A percentile compares a stretch with the other conserved stretches of the same genome.
phyloP scores from a whole-genome alignment of 2,888 invertebrate species.

The Acleris holmiana region DNA sequence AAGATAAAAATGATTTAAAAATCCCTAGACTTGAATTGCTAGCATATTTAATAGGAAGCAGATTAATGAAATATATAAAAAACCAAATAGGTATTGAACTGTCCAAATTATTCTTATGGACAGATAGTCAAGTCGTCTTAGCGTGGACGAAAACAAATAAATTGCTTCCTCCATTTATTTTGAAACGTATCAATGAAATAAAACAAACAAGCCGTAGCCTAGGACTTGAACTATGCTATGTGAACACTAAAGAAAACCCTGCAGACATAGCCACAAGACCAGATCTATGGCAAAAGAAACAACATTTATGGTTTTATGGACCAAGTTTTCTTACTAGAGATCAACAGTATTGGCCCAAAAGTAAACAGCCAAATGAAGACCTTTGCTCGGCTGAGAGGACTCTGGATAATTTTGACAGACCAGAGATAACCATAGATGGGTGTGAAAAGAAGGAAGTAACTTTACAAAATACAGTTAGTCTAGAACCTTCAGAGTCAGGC shows the following conservation, averaged over 20 bases:
- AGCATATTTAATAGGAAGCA: not conserved
- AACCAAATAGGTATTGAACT: not conserved
- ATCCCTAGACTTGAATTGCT: not conserved
- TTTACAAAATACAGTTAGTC: no score
- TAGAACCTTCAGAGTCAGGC: no score
- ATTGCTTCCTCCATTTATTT: not conserved
- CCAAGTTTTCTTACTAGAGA: not conserved
- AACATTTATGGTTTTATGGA: not conserved
- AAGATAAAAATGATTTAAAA: not conserved
- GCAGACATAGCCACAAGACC: not conserved
- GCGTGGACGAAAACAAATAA: not conserved
- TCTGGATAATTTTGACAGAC: no score
- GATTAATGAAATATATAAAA: no score
- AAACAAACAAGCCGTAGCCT: no score
- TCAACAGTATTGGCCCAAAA: not conserved
- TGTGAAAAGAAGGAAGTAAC: no score
- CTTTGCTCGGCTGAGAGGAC: not conserved
- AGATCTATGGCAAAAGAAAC: not conserved
- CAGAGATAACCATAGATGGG: no score
- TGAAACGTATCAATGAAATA: no score
- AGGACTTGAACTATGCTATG: no score
- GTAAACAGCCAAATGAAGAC: not conserved
- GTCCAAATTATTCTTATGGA: not conserved
- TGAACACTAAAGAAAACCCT: no score
- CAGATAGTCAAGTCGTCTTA: not conserved